Base-by-base conservation (phyloP, 2,888 invertebrate genomes). In the Megastigmus dorsalis region DNA sequence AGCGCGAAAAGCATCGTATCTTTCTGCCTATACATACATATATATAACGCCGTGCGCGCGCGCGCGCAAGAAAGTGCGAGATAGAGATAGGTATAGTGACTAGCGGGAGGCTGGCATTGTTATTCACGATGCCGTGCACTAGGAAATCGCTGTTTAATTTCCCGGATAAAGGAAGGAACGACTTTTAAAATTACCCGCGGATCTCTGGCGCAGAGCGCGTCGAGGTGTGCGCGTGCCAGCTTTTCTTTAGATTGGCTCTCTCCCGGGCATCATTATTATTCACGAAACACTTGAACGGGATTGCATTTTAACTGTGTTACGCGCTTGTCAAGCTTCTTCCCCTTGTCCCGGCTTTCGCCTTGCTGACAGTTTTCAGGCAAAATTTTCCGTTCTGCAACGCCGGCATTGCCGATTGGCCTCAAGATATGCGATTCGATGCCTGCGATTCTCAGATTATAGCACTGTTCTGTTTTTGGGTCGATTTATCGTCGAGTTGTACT, bases 131-230 rank as follows among this genome's bases (percentile, higher is more conserved):
- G 79, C 62, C 55, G 71, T 62, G 59, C 30, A 13, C 76, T 33
- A 54, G 75, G 74, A 79, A 82, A 84, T 83, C 79, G 81, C 81
- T 80, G 80, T 84, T 83, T 84, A 84, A 84, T 84, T 81, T 80
- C 74, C 75, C 76, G 75, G 79, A 80, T 80, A 79, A 79, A 80
- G 80, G 74, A 74, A 72, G 74, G 71, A 76, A 77, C 80, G 82
- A 82, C 81, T 80, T 80, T 82, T 83, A 80, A 83, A 84, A 83
- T 84, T 81, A 82, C 80, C 78, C 76, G 65, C 79, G 79, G 83
- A 84, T 82, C 82, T 81, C 76, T 38, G 65, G 57, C 38, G 63
- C 54, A 62, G n/a, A 28, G 28, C 30, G n/a, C 52, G 26, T n/a
- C 38, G 20, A 48, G 28, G n/a, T 23, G n/a, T n/a, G 71, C 78